Evolutionary conservation across 2,113 vertebrate genomes (phyloP).

Genomic region (Tauraco erythrolophus): DNA sequence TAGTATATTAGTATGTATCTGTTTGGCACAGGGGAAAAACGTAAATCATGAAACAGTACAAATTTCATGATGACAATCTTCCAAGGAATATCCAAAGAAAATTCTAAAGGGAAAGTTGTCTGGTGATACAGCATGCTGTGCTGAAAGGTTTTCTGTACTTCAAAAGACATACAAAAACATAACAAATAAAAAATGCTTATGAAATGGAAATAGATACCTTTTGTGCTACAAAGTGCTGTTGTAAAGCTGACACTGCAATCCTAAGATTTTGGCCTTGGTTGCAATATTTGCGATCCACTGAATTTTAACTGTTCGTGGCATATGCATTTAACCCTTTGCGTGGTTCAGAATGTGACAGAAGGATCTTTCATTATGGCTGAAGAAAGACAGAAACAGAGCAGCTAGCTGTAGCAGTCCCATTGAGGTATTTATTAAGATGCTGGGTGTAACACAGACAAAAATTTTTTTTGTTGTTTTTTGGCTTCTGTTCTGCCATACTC

Average conservation of each 20-base stretch:
- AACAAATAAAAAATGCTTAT: slow-evolving; percentile 16
- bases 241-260: neutral
- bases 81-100: neutral
- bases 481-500: neutral
- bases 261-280: slow-evolving; percentile 1
- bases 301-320: neutral
- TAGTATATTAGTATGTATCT: neutral
- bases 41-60: neutral
- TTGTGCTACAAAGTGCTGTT: neutral
- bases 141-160: slow-evolving; percentile 22
- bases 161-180: neutral
- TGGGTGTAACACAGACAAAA: neutral
- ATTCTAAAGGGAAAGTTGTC: neutral
- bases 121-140: neutral
- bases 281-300: neutral
- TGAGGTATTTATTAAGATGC: neutral
- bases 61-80: neutral
- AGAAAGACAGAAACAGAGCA: neutral
- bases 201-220: slow-evolving; percentile 18
- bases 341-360: neutral
- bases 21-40: neutral
- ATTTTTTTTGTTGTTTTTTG: neutral
- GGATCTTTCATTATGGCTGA: neutral
- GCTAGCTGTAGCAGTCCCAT: neutral
- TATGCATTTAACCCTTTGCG: neutral